Percentiles rank a stretch among this genome's conserved stretches.
Evolutionary conservation across 2,113 vertebrate species (phyloP).

Genomic region (Nannospalax galili): DNA sequence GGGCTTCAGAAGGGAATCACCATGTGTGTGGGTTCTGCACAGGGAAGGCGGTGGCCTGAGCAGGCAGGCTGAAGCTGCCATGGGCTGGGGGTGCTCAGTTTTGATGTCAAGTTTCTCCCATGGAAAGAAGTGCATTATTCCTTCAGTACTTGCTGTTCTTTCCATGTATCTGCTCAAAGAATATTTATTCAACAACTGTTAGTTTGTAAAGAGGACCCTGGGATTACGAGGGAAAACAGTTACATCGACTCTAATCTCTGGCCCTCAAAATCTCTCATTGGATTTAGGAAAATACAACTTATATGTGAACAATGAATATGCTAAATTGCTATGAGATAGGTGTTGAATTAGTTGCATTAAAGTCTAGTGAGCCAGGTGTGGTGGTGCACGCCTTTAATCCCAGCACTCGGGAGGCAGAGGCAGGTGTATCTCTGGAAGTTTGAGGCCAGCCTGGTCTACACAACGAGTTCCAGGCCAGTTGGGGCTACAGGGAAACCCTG

Average conservation of each 20-base stretch:
- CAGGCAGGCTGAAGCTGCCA: not conserved
- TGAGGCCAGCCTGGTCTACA: no score
- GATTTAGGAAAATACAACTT: constrained; percentile 5
- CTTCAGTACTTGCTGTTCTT: constrained; percentile 6
- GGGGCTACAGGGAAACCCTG: no score
- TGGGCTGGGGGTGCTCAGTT: not conserved
- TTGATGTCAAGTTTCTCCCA: constrained; percentile 15
- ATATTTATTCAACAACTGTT: constrained; percentile 44
- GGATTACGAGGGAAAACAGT: not conserved
- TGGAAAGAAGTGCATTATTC: not conserved
- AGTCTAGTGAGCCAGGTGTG: no score
- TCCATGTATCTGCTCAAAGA: not conserved
- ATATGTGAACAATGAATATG: not conserved
- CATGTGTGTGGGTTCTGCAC: not conserved
- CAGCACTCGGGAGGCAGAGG: no score
- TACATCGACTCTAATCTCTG: not conserved
- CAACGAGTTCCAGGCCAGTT: no score
- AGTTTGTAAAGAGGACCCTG: not conserved
- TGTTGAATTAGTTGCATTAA: constrained; percentile 23
- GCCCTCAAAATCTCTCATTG: constrained; percentile 18
- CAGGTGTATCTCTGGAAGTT: no score
- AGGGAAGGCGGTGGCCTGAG: constrained; percentile 32
- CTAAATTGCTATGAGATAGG: not conserved
- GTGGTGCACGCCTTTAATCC: no score
- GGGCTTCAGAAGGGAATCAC: constrained; percentile 11